Evolutionary conservation across 1,140 invertebrate genomes (phyloP), one percentile per base, ranked within the genome.

Genomic region (Drosophila auraria): DNA sequence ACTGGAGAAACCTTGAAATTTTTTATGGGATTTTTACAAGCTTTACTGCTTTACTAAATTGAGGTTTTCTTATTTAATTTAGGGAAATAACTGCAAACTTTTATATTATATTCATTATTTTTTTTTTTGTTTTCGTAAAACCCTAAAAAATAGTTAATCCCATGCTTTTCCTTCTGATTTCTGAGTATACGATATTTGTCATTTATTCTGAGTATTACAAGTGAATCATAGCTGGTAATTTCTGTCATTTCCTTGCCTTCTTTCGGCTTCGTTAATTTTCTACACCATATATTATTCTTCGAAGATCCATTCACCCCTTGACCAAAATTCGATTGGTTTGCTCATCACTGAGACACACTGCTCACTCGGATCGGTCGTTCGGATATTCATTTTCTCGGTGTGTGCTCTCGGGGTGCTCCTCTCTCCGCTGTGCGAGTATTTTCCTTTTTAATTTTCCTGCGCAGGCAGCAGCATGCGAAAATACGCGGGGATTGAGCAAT

Each of bases 401-500:
- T 56, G 38, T 42, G 59, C 50, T 70, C 40, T 70, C 40, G 51
- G 47, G 76, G 68, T 50, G 68, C 61, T 58, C 56, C 20, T 30
- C 49, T 42, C 14, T 57, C 61, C 56, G 63, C 51, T 27, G 36
- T 27, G 53, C 33, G 33, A 56, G 33, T 20, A 40, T 50, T 57
- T 65, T 56, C 15, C 38, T 47, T 42, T 54, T 63, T 56, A 27
- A 40, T 73, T 68, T 49, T 62, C 59, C 47, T 59, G 62, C 40
- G 45, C 59, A 62, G 58, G 51, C 56, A 70, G 77, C 81, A 70
- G 72, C 81, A 87, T 73, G 84, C 84, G 78, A 90, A 89, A 89
- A 75, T 62, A 63, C 71, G 79, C 71, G 56, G 82, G 47, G 79
- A 89, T 89, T 89, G 86, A 90, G 86, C 86, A 89, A 86, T 89